These are phyloP conservation scores for Monochamus alternatus DNA, from an alignment of 2,888 invertebrate species.

Conservation along the genomic window DNA sequence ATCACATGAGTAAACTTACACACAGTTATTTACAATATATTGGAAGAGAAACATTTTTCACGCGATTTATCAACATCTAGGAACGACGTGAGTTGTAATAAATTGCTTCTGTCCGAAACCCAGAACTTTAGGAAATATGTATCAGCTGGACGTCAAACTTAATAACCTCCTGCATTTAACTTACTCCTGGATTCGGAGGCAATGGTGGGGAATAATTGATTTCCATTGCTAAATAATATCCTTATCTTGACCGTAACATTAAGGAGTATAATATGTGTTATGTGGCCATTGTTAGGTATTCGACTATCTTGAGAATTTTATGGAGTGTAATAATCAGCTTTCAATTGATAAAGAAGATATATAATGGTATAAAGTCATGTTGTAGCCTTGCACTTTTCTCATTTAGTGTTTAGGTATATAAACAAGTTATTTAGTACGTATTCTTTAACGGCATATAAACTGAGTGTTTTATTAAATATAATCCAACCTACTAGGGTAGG, in stretches of 20 bases:
- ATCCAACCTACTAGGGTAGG: too few species aligned
- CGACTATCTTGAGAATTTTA: background rate
- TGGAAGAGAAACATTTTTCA: constrained; percentile 4
- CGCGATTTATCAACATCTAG: background rate
- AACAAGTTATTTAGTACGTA: too few species aligned
- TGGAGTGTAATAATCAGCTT: background rate
- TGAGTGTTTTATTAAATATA: too few species aligned
- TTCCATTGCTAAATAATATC: background rate
- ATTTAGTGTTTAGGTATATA: too few species aligned
- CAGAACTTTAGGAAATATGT: constrained; percentile 7
- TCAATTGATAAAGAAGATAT: background rate
- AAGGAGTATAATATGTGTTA: too few species aligned
- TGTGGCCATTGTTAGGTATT: too few species aligned
- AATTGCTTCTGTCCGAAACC: constrained; percentile 4
- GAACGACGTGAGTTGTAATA: constrained; percentile 2
- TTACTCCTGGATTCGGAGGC: background rate
- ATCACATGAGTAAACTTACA: too few species aligned
- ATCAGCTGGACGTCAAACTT: constrained; percentile 13
- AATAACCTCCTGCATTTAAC: constrained; percentile 8
- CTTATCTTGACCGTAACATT: background rate
- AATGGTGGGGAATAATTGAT: constrained; percentile 2
- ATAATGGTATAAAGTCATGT: too few species aligned
- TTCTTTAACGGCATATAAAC: too few species aligned
- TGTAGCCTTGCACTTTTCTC: too few species aligned
- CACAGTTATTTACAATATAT: background rate